Base-by-base conservation (phyloP, 2,113 vertebrate genomes). In the Scolopax mira region DNA sequence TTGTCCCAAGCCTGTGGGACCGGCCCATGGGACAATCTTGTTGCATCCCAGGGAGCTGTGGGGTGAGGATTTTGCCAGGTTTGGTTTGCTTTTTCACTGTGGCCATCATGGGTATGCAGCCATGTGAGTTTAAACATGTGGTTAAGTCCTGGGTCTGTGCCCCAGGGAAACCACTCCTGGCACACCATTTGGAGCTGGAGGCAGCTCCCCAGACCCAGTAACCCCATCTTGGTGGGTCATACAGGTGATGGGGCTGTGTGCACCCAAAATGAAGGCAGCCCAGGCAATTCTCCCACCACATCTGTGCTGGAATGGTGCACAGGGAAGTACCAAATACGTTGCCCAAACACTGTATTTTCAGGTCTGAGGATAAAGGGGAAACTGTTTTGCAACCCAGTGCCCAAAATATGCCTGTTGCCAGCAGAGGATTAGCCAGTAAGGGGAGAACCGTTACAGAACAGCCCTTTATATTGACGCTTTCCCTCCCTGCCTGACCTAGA, bases 31-130 rank as follows among this genome's bases (percentile, higher is more conserved):
- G 8, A 42, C 11, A 39, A 46, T 25, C 15, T 15, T 52, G 25
- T 54, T 78, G 61, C 30, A 39, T 21, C 57, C 21, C 4, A 0
- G 52, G 33, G 17, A 78, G 30, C 39, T 3, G 3, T 0, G 1
- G 13, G 13, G 27, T 73, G 60, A 88, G 66, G 46, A 55, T 16
- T 54, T 54, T 54, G 52, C 11, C 13, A 11, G 10, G 5, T 65
- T 81, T 78, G 33, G 9, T 60, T 49, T 65, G 31, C 25, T 73
- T 69, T 84, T 85, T 52, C 51, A 31, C 41, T 66, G 52, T 28
- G 42, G 28, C 42, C 66, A 42, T 25, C 35, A 5, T 0, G 0
- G 23, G 48, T 6, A 24, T 0, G 6, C 27, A 39, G 18, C 0
- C 1, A 37, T 46, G 49, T 16, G n/a, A 16, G 7, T 67, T 79